Percentiles rank a stretch among this genome's conserved stretches.
phyloP scores from a whole-genome alignment of 2,113 vertebrate species.

The Tragelaphus imberbis region DNA sequence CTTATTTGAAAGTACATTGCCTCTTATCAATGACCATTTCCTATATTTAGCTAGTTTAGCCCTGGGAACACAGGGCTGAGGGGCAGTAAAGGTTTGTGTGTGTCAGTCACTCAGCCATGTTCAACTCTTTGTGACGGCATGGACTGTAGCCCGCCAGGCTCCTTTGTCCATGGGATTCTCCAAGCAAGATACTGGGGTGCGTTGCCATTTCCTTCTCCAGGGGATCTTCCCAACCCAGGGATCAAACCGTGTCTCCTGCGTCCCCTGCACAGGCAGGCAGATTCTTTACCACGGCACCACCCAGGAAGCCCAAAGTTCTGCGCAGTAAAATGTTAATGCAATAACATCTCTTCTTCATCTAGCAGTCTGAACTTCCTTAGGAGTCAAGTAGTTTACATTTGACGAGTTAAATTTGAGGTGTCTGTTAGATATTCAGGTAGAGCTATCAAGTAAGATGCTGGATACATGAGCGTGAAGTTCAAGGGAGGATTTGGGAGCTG shows the following conservation, averaged over 20 bases:
- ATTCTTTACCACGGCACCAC: background rate
- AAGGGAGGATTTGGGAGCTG: background rate
- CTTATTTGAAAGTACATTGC: background rate
- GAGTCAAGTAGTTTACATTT: background rate
- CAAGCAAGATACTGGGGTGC: background rate
- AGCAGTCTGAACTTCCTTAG: background rate
- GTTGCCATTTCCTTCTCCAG: background rate
- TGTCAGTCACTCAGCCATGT: background rate
- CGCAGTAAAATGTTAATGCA: background rate
- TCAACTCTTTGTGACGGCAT: background rate
- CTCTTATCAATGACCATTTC: background rate
- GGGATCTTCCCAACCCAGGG: background rate
- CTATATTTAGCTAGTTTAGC: background rate
- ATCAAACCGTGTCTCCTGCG: background rate
- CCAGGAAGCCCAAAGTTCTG: background rate
- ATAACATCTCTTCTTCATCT: background rate
- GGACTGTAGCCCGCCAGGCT: background rate
- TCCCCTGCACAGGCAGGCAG: background rate
- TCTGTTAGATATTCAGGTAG: background rate
- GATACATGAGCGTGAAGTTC: background rate
- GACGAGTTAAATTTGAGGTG: background rate
- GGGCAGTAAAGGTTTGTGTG: background rate
- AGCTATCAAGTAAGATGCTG: background rate
- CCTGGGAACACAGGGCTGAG: background rate
- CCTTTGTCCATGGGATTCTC: background rate